These are phyloP conservation scores for Crocodylus rhombifer DNA, from an alignment of 2,797 vertebrate genomes.

Conservation along the genomic window DNA sequence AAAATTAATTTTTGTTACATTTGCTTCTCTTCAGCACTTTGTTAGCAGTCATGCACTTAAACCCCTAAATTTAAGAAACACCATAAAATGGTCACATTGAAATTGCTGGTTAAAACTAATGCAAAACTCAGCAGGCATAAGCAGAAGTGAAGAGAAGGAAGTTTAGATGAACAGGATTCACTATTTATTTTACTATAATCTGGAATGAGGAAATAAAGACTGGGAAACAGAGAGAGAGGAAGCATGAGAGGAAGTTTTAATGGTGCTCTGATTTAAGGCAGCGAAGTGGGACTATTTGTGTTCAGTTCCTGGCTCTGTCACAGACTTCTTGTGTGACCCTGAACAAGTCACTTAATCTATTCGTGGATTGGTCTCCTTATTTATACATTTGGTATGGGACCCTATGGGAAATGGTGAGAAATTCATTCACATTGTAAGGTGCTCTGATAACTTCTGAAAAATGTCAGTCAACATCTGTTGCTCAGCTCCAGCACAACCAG, in stretches of 20 bases:
- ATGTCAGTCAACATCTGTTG: not conserved
- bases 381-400: not conserved
- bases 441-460: not conserved
- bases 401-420: too few relatives aligned
- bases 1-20: not conserved
- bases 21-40: not conserved
- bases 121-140: not conserved
- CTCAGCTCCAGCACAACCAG: not conserved
- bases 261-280: not conserved
- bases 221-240: not conserved
- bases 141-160: not conserved
- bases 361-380: not conserved
- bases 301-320: not conserved
- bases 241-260: not conserved
- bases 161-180: not conserved
- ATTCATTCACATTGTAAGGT: not conserved
- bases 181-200: not conserved
- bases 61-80: not conserved
- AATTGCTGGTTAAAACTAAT: not conserved
- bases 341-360: not conserved
- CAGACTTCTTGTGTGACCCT: fast-evolving
- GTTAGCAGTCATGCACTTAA: not conserved
- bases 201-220: not conserved
- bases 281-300: fast-evolving
- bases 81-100: not conserved